Base-by-base conservation (phyloP, 35 echinoderm and acorn worm genomes). In the Patiria miniata region DNA sequence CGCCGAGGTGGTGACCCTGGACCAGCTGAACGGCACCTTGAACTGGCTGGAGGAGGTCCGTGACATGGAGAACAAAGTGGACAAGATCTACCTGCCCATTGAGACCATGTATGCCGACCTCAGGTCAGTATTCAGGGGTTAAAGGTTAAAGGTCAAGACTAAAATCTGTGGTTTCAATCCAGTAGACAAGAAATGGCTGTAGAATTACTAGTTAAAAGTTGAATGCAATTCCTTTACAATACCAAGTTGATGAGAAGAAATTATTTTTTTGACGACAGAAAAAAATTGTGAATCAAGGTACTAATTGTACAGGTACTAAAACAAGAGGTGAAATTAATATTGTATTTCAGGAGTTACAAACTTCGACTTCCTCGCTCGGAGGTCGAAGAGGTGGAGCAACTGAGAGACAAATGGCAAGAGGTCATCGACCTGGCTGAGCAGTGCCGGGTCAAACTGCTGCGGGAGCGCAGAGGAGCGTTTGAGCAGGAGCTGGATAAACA, bases 21-120 rank as follows among this genome's bases (percentile, higher is more conserved):
- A 99, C 84, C 96, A 99, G 79, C 87, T 99, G 37, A 99, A 95
- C 36, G 87, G 92, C 47, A 86, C 96, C 40, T 89, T 99, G 52
- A 99, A 88, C 61, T 87, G 94, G 14, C 56, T 99, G n/a, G 96
- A 99, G 80, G 96, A 99, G 77, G 92, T 99, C 1, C 36, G 93
- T 60, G 96, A 99, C 58, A 99, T 99, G 96, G 96, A 99, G 69
- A 99, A 99, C 52, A 99, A 99, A 83, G 93, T 99, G 19, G 96
- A 99, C 54, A 93, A 56, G 7, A 99, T 99, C 53, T 99, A 99
- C 59, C 86, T 99, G 4, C 96, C 96, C 8, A 99, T 99, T 36
- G 96, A 99, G 80, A 99, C 96, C 39, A 89, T 94, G 60, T 99
- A 99, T 78, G 90, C 89, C 23, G 89, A 99, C 51, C 90, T 99